Evolutionary conservation across 2,113 vertebrate genomes (phyloP).

Genomic region (Pipa parva): DNA sequence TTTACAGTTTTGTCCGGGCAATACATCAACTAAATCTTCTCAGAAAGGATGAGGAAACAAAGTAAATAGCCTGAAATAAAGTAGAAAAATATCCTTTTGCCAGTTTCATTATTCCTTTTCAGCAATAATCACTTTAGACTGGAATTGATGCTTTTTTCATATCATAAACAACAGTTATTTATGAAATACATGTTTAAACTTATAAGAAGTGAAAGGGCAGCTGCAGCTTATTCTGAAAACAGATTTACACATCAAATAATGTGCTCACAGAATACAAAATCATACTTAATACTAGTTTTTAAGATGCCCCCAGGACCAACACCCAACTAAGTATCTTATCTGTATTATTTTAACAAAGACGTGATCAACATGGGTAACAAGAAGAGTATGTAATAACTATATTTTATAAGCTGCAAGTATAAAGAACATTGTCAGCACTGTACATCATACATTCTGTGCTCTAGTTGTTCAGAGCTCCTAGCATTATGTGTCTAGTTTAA

Average conservation of each 20-base stretch:
- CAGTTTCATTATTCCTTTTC: not conserved
- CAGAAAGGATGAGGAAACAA: not conserved
- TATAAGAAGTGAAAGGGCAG: not conserved
- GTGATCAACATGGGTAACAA: too few species aligned
- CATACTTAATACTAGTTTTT: too few species aligned
- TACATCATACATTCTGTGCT: too few species aligned
- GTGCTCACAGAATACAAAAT: too few species aligned
- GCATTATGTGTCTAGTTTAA: too few species aligned
- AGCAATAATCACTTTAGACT: not conserved
- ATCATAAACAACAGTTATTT: not conserved
- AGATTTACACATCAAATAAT: not conserved
- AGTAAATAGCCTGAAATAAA: not conserved
- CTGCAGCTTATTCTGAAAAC: not conserved
- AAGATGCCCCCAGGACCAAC: too few species aligned
- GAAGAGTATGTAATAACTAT: too few species aligned
- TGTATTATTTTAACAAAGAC: too few species aligned
- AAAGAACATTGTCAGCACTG: too few species aligned
- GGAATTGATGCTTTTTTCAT: not conserved
- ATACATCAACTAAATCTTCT: not conserved
- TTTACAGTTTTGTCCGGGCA: not conserved
- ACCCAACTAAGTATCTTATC: too few species aligned
- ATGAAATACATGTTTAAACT: not conserved
- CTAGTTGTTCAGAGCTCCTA: too few species aligned
- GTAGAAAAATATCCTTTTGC: not conserved
- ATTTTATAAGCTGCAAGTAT: too few species aligned